Evolutionary conservation across 1,140 invertebrate species (phyloP).

Genomic region (Portunus trituberculatus): DNA sequence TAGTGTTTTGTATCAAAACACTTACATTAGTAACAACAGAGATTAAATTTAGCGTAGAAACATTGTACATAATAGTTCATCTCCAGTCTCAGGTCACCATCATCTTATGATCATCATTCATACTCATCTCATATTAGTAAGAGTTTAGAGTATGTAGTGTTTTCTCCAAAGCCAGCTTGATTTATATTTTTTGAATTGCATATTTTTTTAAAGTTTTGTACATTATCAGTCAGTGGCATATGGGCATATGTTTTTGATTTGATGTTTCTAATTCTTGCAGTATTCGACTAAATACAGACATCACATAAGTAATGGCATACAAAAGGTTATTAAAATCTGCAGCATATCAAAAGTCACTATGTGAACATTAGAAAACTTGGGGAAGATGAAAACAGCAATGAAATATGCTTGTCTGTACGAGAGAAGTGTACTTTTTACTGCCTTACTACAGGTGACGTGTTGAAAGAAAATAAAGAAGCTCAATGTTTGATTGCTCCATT

Average conservation of each 20-base stretch:
- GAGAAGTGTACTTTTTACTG: conserved; percentile 8
- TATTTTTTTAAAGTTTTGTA: conserved; percentile 25
- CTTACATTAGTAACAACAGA: conserved; percentile 50
- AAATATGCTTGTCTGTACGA: background rate
- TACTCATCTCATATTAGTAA: conserved; percentile 63
- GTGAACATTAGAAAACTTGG: background rate
- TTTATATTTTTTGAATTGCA: conserved; percentile 7
- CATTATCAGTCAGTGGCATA: conserved; percentile 12
- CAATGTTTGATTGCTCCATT: conserved; percentile 22
- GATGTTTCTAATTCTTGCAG: background rate
- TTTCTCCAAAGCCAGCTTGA: conserved; percentile 38
- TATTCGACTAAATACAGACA: background rate
- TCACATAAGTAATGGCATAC: background rate
- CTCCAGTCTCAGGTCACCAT: conserved; percentile 73
- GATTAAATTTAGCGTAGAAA: background rate
- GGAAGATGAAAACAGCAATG: background rate
- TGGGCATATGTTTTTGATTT: background rate
- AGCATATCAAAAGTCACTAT: background rate
- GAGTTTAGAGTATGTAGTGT: conserved; percentile 59
- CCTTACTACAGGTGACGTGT: background rate
- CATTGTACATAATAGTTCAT: conserved; percentile 68
- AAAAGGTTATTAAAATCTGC: background rate
- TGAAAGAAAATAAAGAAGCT: conserved; percentile 10
- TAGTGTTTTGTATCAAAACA: conserved; percentile 73
- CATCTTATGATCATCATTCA: conserved; percentile 56